phyloP scores from a whole-genome alignment of 2,113 vertebrate genomes.

The Upupa epops region DNA sequence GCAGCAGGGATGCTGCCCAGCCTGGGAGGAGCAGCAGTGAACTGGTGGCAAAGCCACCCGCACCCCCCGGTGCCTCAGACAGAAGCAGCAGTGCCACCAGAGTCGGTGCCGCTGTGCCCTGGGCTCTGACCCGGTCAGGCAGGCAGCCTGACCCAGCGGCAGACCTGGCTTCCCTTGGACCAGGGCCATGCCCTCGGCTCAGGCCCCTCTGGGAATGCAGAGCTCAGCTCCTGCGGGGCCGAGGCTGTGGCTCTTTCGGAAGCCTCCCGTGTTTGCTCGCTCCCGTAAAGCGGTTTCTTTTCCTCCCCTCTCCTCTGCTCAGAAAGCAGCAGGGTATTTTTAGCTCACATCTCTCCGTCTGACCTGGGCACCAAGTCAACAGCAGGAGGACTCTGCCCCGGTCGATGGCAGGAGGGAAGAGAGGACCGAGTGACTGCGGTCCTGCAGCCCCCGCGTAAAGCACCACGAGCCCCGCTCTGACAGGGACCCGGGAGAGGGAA shows the following conservation, averaged over 20 bases:
- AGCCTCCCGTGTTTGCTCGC: neutral
- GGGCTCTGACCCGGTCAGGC: conserved; percentile 40
- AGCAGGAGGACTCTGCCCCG: neutral
- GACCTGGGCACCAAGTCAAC: neutral
- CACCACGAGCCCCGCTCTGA: neutral
- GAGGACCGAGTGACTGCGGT: neutral
- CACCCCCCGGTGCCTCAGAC: neutral
- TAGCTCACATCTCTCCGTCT: conserved; percentile 14
- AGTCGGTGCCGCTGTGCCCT: neutral
- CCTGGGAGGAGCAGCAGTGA: neutral
- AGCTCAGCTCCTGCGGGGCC: conserved; percentile 53
- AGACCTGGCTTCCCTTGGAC: conserved; percentile 55
- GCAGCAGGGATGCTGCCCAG: neutral
- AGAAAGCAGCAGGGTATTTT: conserved; percentile 35
- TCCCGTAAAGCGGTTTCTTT: neutral
- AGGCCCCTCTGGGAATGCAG: conserved; percentile 5
- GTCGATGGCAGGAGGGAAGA: neutral
- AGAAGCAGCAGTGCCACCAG: neutral
- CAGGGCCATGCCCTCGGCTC: neutral
- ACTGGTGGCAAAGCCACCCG: neutral
- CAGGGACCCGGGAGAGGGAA: neutral
- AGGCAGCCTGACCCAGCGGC: neutral
- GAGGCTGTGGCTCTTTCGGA: neutral
- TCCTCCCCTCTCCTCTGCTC: conserved; percentile 20
- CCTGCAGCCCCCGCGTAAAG: neutral